Evolutionary conservation across 1,140 invertebrate species (phyloP).

Genomic region (Odontomachus brunneus): DNA sequence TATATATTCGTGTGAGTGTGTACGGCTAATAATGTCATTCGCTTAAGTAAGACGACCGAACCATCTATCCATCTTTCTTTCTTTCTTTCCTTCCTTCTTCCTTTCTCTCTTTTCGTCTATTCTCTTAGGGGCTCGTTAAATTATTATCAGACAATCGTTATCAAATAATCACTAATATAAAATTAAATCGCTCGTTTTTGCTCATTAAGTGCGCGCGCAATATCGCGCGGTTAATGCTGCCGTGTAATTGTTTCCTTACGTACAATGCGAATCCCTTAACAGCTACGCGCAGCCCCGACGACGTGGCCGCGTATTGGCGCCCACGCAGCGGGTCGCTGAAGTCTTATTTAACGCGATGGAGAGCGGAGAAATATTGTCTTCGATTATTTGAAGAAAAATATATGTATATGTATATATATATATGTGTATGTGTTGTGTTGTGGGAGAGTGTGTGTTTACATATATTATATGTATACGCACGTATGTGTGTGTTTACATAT

Average conservation of each 20-base stretch:
- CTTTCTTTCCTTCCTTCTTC: too few species aligned
- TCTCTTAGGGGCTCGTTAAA: constrained; percentile 41
- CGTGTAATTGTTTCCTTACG: not conserved
- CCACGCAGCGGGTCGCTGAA: constrained; percentile 61
- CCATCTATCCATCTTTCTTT: too few species aligned
- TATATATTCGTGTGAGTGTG: too few species aligned
- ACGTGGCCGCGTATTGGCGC: not conserved
- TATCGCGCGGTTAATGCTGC: constrained; percentile 15
- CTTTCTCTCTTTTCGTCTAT: not conserved
- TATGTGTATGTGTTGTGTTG: constrained; percentile 64
- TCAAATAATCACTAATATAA: too few species aligned
- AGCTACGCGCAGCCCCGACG: not conserved
- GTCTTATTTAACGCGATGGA: constrained; percentile 76
- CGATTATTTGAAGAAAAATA: constrained; percentile 81
- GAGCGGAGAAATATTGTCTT: constrained; percentile 84
- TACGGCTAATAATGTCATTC: too few species aligned
- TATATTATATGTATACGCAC: constrained; percentile 16
- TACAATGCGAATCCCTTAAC: constrained; percentile 20
- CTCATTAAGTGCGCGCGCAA: constrained; percentile 5
- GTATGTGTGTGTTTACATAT: constrained; percentile 13
- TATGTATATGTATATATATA: constrained; percentile 66
- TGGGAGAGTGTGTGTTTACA: constrained; percentile 36
- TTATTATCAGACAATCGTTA: too few species aligned
- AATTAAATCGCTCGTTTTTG: too few species aligned
- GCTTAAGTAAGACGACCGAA: too few species aligned